A percentile compares a stretch with the other conserved stretches of the same genome.
Evolutionary conservation across 2,113 vertebrate genomes (phyloP).

Genomic region (Macrotus californicus): DNA sequence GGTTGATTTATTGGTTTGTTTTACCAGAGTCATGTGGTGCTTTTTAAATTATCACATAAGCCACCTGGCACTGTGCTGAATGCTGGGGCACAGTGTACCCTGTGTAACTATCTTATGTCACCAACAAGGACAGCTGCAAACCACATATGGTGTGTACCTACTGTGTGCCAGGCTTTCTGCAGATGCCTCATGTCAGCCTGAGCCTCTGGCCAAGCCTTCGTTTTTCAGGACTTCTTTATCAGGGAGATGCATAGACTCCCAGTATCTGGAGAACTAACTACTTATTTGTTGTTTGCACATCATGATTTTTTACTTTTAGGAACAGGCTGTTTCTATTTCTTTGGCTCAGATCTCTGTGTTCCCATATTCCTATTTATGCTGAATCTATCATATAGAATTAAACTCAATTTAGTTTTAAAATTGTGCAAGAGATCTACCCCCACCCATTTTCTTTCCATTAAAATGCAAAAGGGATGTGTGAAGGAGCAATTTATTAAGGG

Average conservation of each 20-base stretch:
- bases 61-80: neutral
- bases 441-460: constrained; percentile 18
- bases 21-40: neutral
- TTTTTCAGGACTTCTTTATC: neutral
- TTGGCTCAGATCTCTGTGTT: constrained; percentile 34
- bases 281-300: neutral
- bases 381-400: constrained; percentile 44
- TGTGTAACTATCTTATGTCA: neutral
- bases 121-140: neutral
- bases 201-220: neutral
- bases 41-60: neutral
- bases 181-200: neutral
- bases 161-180: neutral
- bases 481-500: constrained; percentile 36
- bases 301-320: neutral
- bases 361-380: constrained; percentile 32
- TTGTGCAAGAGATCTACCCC: neutral
- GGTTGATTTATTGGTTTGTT: neutral
- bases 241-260: neutral
- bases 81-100: neutral
- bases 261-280: neutral
- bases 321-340: constrained; percentile 31
- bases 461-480: neutral
- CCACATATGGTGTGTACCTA: neutral
- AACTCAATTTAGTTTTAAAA: constrained; percentile 34